phyloP scores from a whole-genome alignment of 2,113 vertebrate species.

The Vimba vimba region DNA sequence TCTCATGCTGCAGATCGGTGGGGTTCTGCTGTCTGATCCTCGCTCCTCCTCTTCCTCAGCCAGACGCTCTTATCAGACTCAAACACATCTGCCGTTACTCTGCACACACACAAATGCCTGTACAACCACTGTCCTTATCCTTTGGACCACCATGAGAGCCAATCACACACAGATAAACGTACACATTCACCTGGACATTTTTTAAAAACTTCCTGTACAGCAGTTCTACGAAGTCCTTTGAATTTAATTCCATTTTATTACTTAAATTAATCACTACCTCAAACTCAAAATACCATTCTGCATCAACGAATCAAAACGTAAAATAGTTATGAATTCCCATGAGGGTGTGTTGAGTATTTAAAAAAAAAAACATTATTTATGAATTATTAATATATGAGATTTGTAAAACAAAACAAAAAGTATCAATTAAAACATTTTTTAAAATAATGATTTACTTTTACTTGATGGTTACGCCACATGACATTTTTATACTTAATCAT shows the following conservation, averaged over 20 bases:
- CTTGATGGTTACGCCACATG: no score
- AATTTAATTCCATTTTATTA: neutral
- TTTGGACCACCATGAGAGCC: neutral
- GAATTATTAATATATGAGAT: neutral
- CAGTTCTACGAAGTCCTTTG: neutral
- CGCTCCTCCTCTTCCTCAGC: slow-evolving; percentile 27
- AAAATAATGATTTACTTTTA: no score
- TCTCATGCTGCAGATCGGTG: neutral
- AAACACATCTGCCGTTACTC: slow-evolving; percentile 19
- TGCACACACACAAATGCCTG: slow-evolving; percentile 35
- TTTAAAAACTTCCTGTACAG: slow-evolving; percentile 4
- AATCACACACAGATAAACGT: slow-evolving; percentile 25
- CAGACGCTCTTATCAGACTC: slow-evolving; percentile 26
- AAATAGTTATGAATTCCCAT: no score
- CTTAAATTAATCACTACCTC: neutral
- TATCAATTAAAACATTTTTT: no score
- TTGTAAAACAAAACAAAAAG: neutral
- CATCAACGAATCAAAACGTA: neutral
- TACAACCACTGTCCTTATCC: slow-evolving; percentile 9
- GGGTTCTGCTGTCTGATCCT: slow-evolving; percentile 16
- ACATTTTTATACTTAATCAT: no score
- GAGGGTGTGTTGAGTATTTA: no score
- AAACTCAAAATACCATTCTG: neutral
- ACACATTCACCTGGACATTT: neutral
- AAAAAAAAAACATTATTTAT: neutral